phyloP scores from a whole-genome alignment of 2,113 vertebrate species.

The Cynocephalus volans region DNA sequence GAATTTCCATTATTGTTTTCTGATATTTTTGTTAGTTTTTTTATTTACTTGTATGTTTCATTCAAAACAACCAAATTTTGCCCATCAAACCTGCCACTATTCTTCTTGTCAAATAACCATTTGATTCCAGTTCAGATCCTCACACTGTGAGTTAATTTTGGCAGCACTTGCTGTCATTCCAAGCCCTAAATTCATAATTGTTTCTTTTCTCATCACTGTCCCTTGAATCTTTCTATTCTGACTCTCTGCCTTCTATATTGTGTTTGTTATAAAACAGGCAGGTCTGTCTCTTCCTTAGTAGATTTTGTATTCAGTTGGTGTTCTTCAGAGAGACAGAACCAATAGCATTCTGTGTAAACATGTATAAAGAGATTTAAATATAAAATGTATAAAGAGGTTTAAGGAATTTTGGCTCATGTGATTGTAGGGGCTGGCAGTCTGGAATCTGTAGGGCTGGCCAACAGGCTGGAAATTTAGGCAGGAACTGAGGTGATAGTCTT shows the following conservation, averaged over 20 bases:
- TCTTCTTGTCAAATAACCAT: slow-evolving; percentile 7
- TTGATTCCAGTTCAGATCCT: not conserved
- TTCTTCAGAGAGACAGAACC: not conserved
- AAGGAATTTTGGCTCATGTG: not conserved
- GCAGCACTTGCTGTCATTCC: not conserved
- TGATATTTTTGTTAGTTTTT: not conserved
- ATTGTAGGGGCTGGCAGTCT: not conserved
- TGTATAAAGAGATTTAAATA: not conserved
- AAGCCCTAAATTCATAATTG: not conserved
- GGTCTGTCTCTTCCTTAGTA: not conserved
- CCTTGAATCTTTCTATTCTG: not conserved
- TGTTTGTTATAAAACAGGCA: slow-evolving; percentile 7
- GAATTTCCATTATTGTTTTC: slow-evolving; percentile 24
- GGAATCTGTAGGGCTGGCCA: not conserved
- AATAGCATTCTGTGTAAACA: not conserved
- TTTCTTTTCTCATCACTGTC: not conserved
- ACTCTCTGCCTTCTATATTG: not conserved
- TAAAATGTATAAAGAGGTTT: not conserved
- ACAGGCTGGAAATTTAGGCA: not conserved
- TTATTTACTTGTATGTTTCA: not conserved
- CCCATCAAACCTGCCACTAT: not conserved
- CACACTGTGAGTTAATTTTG: not conserved
- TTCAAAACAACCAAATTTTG: slow-evolving; percentile 43
- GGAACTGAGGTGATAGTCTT: not conserved
- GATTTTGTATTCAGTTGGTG: not conserved